Conservation (phyloP, 2,888 invertebrate genomes). For the Leptura quadrifasciata region DNA sequence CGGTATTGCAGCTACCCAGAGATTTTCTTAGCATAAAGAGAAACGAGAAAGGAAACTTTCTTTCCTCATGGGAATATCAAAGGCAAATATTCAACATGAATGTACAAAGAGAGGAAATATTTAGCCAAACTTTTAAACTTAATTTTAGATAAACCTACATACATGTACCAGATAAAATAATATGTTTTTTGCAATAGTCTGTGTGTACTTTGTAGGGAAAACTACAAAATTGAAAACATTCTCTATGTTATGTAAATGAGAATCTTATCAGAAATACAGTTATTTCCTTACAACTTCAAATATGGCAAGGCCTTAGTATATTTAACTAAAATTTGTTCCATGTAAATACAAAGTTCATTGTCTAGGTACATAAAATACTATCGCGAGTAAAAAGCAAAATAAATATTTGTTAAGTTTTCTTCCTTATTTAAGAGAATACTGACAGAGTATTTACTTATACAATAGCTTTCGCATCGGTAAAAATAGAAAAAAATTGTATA, state of each 20-base stretch:
- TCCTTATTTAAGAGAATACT: neutral
- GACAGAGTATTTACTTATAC: slow-evolving; percentile 18
- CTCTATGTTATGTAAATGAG: neutral
- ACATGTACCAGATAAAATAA: no score
- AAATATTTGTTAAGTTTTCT: slow-evolving; percentile 16
- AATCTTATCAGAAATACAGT: no score
- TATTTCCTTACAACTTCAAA: neutral
- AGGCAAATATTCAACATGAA: no score
- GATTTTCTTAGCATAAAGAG: no score
- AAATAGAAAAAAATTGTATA: slow-evolving; percentile 17
- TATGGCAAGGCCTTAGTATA: neutral
- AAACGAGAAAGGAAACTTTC: no score
- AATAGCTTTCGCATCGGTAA: slow-evolving; percentile 12
- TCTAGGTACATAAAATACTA: neutral
- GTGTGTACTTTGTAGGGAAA: neutral
- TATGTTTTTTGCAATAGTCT: neutral
- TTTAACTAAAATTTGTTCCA: neutral
- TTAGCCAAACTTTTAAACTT: no score
- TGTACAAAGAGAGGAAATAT: no score
- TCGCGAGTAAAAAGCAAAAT: slow-evolving; percentile 14
- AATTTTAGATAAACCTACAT: no score
- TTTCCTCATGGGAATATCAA: no score
- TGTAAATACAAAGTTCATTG: slow-evolving; percentile 1
- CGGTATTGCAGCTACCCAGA: no score
- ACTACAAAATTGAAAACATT: neutral